Percentiles rank a stretch among this genome's conserved stretches.
phyloP scores from a whole-genome alignment of 2,113 vertebrate species.

The Myotis davidii region DNA sequence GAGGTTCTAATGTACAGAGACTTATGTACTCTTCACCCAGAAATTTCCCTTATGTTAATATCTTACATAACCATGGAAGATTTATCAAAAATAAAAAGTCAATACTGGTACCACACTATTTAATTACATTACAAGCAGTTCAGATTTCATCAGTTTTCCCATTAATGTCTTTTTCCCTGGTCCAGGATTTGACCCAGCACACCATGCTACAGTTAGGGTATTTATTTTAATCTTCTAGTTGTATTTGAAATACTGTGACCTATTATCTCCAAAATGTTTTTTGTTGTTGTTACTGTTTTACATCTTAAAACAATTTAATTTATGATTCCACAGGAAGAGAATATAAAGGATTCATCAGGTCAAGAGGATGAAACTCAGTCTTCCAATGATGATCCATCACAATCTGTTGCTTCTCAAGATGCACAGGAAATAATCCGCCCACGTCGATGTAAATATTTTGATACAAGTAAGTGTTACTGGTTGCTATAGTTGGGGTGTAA shows the following conservation, averaged over 20 bases:
- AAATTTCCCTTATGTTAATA: neutral
- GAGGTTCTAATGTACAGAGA: neutral
- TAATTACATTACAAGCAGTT: neutral
- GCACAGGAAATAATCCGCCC: constrained; percentile 92
- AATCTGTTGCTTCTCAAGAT: constrained; percentile 89
- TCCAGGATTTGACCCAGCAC: neutral
- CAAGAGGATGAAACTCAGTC: constrained; percentile 90
- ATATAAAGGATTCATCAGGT: constrained; percentile 90
- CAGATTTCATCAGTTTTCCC: neutral
- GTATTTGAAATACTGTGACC: neutral
- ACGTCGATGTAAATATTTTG: constrained; percentile 95
- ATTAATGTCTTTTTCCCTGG: neutral
- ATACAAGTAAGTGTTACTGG: constrained; percentile 89
- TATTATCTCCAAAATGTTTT: neutral
- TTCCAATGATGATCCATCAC: constrained; percentile 89
- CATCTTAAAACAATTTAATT: constrained; percentile 11
- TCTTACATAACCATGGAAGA: neutral
- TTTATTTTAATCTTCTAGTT: neutral
- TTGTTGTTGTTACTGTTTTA: neutral
- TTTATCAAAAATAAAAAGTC: constrained; percentile 36
- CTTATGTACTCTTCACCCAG: neutral
- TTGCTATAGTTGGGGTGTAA: neutral
- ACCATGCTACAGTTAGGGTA: neutral
- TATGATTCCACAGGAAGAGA: constrained; percentile 86
- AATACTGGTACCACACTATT: neutral